phyloP scores from a whole-genome alignment of 1,140 invertebrate genomes.

The Phthorimaea operculella region DNA sequence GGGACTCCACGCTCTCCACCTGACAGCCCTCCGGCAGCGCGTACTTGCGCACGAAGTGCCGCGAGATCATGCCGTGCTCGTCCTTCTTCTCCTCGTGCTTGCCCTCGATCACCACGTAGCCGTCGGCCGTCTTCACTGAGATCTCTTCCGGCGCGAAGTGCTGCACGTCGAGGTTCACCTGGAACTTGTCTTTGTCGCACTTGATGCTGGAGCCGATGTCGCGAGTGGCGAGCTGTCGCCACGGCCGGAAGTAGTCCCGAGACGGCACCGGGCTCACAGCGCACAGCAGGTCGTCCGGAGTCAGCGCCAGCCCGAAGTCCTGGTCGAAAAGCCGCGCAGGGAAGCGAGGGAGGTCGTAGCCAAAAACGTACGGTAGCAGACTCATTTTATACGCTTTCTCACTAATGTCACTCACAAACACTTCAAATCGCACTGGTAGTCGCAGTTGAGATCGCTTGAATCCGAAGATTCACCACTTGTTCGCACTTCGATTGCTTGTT shows the following conservation, averaged over 20 bases:
- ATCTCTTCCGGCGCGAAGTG: too few species aligned
- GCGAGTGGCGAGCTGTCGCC: constrained; percentile 51
- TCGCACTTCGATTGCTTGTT: too few species aligned
- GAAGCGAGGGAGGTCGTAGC: constrained; percentile 57
- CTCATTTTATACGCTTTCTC: constrained; percentile 26
- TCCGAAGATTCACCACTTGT: too few species aligned
- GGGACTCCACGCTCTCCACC: constrained; percentile 55
- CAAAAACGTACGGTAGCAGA: constrained; percentile 42
- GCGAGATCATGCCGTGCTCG: constrained; percentile 77
- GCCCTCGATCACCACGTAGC: constrained; percentile 73
- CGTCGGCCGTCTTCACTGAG: constrained; percentile 84
- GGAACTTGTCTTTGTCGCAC: constrained; percentile 63
- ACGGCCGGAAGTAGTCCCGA: constrained; percentile 66
- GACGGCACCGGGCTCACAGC: constrained; percentile 33
- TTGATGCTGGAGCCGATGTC: constrained; percentile 52
- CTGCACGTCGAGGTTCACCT: constrained; percentile 63
- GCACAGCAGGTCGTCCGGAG: constrained; percentile 67
- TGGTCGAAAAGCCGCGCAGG: constrained; percentile 58
- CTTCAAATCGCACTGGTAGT: too few species aligned
- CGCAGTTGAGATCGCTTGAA: too few species aligned
- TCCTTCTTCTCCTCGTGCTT: constrained; percentile 72
- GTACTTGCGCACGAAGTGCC: constrained; percentile 79
- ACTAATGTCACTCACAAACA: too few species aligned
- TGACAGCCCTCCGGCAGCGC: constrained; percentile 70
- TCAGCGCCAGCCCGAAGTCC: constrained; percentile 68